Evolutionary conservation across 2,113 vertebrate genomes (phyloP).

Genomic region (Ovis canadensis): DNA sequence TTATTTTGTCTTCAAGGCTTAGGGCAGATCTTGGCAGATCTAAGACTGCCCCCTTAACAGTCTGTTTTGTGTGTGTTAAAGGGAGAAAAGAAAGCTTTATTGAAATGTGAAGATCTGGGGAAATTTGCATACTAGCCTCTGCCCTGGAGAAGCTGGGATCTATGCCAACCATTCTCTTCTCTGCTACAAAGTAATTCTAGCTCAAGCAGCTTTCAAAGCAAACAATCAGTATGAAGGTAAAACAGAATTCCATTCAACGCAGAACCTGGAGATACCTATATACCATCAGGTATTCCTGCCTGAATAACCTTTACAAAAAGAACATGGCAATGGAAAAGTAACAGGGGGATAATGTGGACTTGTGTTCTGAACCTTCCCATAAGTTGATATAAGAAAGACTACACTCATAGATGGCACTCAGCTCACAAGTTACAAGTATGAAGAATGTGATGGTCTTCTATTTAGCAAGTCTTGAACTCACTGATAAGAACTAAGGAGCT

Average conservation of each 20-base stretch:
- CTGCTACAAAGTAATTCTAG: slow-evolving; percentile 17
- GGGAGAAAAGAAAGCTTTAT: not conserved
- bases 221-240: not conserved
- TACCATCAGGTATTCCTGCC: not conserved
- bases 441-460: not conserved
- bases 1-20: slow-evolving; percentile 12
- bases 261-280: not conserved
- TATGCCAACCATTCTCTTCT: slow-evolving; percentile 6
- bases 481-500: not conserved
- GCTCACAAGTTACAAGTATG: not conserved
- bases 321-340: not conserved
- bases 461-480: not conserved
- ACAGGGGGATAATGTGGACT: not conserved
- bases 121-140: slow-evolving; percentile 60
- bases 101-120: slow-evolving; percentile 46
- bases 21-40: not conserved
- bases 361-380: not conserved
- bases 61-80: not conserved
- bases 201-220: slow-evolving; percentile 34
- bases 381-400: not conserved
- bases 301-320: not conserved
- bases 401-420: not conserved
- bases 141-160: slow-evolving; percentile 52
- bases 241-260: slow-evolving; percentile 31
- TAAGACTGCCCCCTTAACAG: slow-evolving; percentile 8